phyloP scores from a whole-genome alignment of 1,140 invertebrate species.

The Scaptodrosophila lebanonensis region DNA sequence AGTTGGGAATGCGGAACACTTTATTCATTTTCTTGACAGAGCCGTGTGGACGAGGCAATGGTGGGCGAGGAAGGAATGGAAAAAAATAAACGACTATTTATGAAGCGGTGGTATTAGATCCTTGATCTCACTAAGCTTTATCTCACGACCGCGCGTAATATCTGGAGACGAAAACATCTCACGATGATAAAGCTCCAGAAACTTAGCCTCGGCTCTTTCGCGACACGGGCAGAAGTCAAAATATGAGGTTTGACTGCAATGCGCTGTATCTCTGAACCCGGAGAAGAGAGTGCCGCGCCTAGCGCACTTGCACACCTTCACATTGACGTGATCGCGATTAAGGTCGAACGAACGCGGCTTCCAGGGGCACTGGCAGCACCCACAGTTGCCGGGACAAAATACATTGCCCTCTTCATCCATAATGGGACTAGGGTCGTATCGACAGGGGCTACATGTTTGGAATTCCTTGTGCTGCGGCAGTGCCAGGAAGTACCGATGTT shows the following conservation, averaged over 20 bases:
- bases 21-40: conserved; percentile 28
- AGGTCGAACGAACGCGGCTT: conserved; percentile 19
- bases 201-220: conserved; percentile 67
- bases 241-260: conserved; percentile 57
- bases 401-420: conserved; percentile 66
- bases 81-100: neutral
- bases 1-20: conserved; percentile 3
- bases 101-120: conserved; percentile 15
- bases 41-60: conserved; percentile 21
- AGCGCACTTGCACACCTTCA: conserved; percentile 65
- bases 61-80: neutral
- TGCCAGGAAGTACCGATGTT: conserved; percentile 41
- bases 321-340: conserved; percentile 40
- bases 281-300: conserved; percentile 54
- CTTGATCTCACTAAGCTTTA: conserved; percentile 37
- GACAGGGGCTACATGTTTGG: conserved; percentile 56
- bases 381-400: conserved; percentile 67
- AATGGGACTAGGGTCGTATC: conserved; percentile 62
- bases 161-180: conserved; percentile 53
- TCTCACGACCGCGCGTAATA: conserved; percentile 33
- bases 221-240: conserved; percentile 72
- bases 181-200: conserved; percentile 44
- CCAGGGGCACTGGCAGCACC: conserved; percentile 69
- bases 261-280: conserved; percentile 32
- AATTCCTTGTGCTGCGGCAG: conserved; percentile 65